Conservation (phyloP, 1,140 invertebrate genomes). For the Atta cephalotes region DNA sequence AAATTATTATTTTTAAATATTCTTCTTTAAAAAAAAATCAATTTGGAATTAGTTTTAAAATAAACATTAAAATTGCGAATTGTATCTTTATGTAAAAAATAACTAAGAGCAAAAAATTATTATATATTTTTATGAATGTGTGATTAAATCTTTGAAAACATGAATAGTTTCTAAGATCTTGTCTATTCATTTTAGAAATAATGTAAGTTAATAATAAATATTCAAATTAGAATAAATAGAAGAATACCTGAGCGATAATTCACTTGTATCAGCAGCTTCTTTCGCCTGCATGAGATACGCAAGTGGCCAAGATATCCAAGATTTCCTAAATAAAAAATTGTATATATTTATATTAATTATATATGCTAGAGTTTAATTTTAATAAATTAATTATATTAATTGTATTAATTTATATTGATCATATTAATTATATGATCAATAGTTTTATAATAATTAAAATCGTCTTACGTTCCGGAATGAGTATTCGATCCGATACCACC, state of each 20-base stretch:
- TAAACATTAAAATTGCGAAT: background rate
- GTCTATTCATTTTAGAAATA: background rate
- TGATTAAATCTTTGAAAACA: background rate
- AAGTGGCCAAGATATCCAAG: constrained; percentile 96
- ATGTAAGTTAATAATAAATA: background rate
- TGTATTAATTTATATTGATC: too few species aligned
- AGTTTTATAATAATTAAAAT: background rate
- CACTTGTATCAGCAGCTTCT: constrained; percentile 89
- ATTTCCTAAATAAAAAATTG: constrained; percentile 84
- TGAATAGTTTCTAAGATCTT: background rate
- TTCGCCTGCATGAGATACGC: constrained; percentile 94
- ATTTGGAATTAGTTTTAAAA: background rate
- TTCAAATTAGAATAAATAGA: background rate
- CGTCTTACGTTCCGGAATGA: constrained; percentile 63
- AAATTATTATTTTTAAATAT: background rate
- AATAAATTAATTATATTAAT: background rate
- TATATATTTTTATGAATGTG: background rate
- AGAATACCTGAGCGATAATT: constrained; percentile 92
- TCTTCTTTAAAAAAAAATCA: background rate
- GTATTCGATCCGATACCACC: constrained; percentile 78
- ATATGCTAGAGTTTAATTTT: background rate
- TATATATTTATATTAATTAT: constrained; percentile 19
- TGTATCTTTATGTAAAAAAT: background rate
- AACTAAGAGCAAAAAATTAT: background rate
- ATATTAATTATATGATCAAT: too few species aligned